These are phyloP conservation scores for Liolophura sinensis DNA, from an alignment of 1,140 invertebrate species.

Conservation along the genomic window DNA sequence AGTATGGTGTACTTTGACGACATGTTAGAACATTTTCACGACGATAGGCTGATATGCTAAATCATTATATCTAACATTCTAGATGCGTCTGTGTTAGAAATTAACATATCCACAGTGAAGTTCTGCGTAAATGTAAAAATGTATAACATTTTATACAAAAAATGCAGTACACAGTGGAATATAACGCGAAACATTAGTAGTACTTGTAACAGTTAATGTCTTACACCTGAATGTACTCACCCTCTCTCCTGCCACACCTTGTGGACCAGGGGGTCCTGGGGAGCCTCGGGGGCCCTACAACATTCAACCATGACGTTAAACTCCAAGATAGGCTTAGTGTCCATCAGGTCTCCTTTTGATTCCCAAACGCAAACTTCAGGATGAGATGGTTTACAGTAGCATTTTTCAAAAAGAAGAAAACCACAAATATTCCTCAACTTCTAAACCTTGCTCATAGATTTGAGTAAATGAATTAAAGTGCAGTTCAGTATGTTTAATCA, in stretches of 20 bases:
- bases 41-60: neutral
- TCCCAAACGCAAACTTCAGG: neutral
- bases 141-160: no score
- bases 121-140: no score
- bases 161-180: no score
- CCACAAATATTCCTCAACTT: no score
- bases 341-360: neutral
- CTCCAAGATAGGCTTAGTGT: neutral
- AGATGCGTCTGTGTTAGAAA: neutral
- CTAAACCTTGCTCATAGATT: no score
- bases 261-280: slow-evolving; percentile 31
- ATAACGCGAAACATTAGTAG: no score
- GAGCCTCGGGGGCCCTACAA: slow-evolving; percentile 39
- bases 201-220: no score
- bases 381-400: neutral
- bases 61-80: slow-evolving; percentile 6
- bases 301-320: neutral
- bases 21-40: neutral
- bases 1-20: neutral
- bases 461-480: no score
- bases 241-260: slow-evolving; percentile 40
- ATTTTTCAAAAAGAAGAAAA: neutral
- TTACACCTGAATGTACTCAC: slow-evolving; percentile 23
- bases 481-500: no score
- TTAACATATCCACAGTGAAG: no score